Percentiles rank a stretch among this genome's conserved stretches.
phyloP scores from a whole-genome alignment of 2,797 vertebrate genomes.

The Microtus agrestis region DNA sequence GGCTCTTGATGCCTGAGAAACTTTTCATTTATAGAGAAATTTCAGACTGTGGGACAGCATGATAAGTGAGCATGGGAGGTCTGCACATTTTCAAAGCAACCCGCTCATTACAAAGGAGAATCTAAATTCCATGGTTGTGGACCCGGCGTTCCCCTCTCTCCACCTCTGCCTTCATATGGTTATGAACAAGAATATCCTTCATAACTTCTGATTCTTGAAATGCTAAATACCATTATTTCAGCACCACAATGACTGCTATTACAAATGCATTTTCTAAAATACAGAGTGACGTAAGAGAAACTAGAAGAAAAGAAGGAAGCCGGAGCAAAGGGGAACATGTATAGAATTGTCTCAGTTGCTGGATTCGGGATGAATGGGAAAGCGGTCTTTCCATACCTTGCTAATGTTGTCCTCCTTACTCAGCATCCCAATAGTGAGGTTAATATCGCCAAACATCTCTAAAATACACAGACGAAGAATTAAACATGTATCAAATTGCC shows the following conservation, averaged over 20 bases:
- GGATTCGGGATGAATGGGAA: background rate
- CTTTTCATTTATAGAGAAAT: slow-evolving; percentile 41
- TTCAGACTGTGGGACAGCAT: background rate
- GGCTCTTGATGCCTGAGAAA: background rate
- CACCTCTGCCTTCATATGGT: background rate
- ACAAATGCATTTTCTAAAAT: slow-evolving; percentile 34
- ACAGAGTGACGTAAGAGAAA: background rate
- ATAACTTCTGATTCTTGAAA: background rate
- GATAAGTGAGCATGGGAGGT: background rate
- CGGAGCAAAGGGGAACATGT: background rate
- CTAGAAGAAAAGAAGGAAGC: background rate
- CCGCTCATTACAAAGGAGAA: background rate
- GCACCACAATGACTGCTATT: background rate
- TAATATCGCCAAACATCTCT: slow-evolving; percentile 79
- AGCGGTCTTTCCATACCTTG: slow-evolving; percentile 72
- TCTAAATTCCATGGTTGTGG: background rate
- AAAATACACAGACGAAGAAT: slow-evolving; percentile 48
- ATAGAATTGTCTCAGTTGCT: slow-evolving; percentile 9
- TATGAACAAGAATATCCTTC: background rate
- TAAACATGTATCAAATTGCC: background rate
- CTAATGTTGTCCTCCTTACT: slow-evolving; percentile 74
- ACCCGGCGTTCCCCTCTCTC: background rate
- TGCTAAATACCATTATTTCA: background rate
- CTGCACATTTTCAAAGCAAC: background rate
- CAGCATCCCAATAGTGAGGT: slow-evolving; percentile 75